Percentiles rank a stretch among this genome's conserved stretches.
Evolutionary conservation across 2,113 vertebrate species (phyloP).

Genomic region (Oriolus oriolus): DNA sequence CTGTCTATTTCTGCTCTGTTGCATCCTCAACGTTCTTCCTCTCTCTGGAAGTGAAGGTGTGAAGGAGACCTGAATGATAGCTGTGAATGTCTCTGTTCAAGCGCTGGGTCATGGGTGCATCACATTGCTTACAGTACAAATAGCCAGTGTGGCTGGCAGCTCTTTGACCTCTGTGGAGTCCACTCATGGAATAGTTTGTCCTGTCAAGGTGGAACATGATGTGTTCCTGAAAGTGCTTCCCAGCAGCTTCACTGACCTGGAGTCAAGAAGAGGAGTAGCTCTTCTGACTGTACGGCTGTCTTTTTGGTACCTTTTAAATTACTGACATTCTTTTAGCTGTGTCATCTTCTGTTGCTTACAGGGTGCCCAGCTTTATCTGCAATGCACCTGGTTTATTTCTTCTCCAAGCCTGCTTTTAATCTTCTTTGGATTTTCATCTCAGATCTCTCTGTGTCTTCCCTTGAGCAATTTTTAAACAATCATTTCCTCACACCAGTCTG

Average conservation of each 20-base stretch:
- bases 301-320: not conserved
- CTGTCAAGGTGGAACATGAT: not conserved
- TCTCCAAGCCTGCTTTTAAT: not conserved
- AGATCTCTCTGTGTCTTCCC: not conserved
- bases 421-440: not conserved
- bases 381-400: not conserved
- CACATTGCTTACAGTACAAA: not conserved
- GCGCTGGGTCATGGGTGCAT: fast-evolving
- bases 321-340: not conserved
- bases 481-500: not conserved
- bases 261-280: not conserved
- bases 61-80: not conserved
- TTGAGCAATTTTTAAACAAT: not conserved
- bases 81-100: not conserved
- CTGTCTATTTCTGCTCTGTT: not conserved
- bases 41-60: not conserved
- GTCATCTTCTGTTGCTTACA: not conserved
- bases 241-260: not conserved
- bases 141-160: not conserved
- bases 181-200: not conserved
- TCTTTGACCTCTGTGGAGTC: not conserved
- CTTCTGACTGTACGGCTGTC: not conserved
- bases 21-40: not conserved
- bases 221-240: not conserved
- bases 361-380: not conserved